These are phyloP conservation scores for Lasius platythorax DNA, from an alignment of 2,888 invertebrate species.

Conservation along the genomic window DNA sequence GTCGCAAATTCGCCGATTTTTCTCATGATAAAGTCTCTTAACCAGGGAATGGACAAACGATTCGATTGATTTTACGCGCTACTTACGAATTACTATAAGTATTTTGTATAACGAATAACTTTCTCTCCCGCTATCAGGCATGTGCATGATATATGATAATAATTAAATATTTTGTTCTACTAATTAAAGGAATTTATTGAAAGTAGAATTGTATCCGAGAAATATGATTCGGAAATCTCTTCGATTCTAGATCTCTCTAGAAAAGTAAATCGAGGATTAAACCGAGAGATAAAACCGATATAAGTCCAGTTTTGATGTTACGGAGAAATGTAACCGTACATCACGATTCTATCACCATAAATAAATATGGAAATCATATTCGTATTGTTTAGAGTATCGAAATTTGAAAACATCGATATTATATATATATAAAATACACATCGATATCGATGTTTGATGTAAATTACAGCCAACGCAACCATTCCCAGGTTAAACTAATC, in stretches of 20 bases:
- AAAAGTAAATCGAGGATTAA: neutral
- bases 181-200: constrained; percentile 1
- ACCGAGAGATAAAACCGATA: neutral
- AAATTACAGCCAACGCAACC: neutral
- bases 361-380: neutral
- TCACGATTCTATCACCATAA: neutral
- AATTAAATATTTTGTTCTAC: neutral
- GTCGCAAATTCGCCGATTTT: constrained; percentile 8
- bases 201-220: neutral
- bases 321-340: neutral
- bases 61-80: constrained; percentile 26
- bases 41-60: neutral
- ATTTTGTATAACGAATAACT: neutral
- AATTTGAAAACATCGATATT: neutral
- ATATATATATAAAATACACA: too few relatives aligned
- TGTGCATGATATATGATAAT: constrained; percentile 22
- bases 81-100: neutral
- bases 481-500: constrained; percentile 31
- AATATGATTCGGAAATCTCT: neutral
- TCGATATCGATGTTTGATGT: neutral
- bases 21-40: constrained; percentile 30
- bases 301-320: neutral
- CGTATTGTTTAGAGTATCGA: neutral
- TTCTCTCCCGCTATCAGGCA: constrained; percentile 9
- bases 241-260: neutral